These are phyloP conservation scores for Leptinotarsa juncta DNA, from an alignment of 2,888 invertebrate species.

Conservation along the genomic window DNA sequence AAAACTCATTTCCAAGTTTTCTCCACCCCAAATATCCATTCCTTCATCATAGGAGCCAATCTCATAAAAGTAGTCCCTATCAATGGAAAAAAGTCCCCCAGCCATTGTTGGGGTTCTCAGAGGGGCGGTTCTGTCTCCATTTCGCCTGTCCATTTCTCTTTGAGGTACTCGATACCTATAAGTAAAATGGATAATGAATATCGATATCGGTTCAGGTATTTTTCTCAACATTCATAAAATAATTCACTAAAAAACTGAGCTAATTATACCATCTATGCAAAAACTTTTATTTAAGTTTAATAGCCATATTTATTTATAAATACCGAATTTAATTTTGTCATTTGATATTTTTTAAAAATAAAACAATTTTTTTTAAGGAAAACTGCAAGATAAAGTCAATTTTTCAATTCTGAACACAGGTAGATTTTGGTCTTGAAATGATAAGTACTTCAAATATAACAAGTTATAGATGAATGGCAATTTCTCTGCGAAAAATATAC, in stretches of 20 bases:
- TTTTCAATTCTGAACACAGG: too few species aligned
- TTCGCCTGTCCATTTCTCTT: slow-evolving; percentile 93
- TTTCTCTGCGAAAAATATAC: too few species aligned
- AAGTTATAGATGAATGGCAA: too few species aligned
- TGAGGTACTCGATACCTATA: slow-evolving; percentile 96
- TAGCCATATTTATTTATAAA: too few species aligned
- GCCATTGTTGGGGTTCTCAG: slow-evolving; percentile 98
- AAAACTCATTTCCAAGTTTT: slow-evolving; percentile 95
- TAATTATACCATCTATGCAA: too few species aligned
- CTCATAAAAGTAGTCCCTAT: slow-evolving; percentile 96
- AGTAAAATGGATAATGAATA: slow-evolving; percentile 11
- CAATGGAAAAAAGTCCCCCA: slow-evolving; percentile 94
- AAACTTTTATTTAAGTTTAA: too few species aligned
- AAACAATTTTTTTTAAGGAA: too few species aligned
- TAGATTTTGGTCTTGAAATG: too few species aligned
- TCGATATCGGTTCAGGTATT: background rate
- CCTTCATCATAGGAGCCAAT: slow-evolving; percentile 98
- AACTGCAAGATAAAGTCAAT: too few species aligned
- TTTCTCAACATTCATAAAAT: background rate
- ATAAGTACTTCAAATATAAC: too few species aligned
- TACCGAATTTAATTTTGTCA: too few species aligned
- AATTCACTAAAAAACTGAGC: background rate
- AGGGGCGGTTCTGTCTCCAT: slow-evolving; percentile 92
- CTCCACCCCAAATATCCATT: slow-evolving; percentile 99
- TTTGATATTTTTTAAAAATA: too few species aligned